Percentiles rank a stretch among this genome's conserved stretches.
These are phyloP conservation scores for Gymnoscopelus braueri DNA, from an alignment of 2,797 vertebrate genomes.

Conservation along the genomic window DNA sequence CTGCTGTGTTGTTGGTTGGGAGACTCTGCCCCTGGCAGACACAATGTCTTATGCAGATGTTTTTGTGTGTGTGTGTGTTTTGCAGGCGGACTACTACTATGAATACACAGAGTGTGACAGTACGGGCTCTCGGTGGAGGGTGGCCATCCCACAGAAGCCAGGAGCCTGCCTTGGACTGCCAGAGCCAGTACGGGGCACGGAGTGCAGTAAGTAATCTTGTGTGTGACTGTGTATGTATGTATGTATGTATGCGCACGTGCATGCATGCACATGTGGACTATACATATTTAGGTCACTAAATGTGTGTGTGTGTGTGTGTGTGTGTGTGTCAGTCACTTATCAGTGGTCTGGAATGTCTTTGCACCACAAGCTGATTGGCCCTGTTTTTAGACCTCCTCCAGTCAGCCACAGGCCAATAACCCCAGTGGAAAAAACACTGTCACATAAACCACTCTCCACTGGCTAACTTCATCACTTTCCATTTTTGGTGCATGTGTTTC, in stretches of 20 bases:
- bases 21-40: background rate
- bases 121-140: constrained; percentile 95
- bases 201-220: constrained; percentile 90
- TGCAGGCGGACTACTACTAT: constrained; percentile 95
- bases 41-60: constrained; percentile 36
- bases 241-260: constrained; percentile 9
- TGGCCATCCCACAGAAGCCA: constrained; percentile 89
- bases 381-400: constrained; percentile 34
- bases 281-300: too few species aligned
- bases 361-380: constrained; percentile 30
- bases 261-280: background rate
- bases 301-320: constrained; percentile 34
- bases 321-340: constrained; percentile 58
- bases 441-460: constrained; percentile 2
- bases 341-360: constrained; percentile 59
- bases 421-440: constrained; percentile 29
- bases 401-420: constrained; percentile 31
- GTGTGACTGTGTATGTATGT: constrained; percentile 5
- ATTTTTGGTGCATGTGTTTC: constrained; percentile 6
- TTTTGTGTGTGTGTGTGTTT: constrained; percentile 62
- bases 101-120: constrained; percentile 98
- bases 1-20: constrained; percentile 19
- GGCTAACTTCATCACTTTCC: background rate
- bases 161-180: constrained; percentile 89
- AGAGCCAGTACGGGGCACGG: constrained; percentile 92